These are phyloP conservation scores for Eristalis intricaria DNA, from an alignment of 2,888 invertebrate species.

Conservation along the genomic window DNA sequence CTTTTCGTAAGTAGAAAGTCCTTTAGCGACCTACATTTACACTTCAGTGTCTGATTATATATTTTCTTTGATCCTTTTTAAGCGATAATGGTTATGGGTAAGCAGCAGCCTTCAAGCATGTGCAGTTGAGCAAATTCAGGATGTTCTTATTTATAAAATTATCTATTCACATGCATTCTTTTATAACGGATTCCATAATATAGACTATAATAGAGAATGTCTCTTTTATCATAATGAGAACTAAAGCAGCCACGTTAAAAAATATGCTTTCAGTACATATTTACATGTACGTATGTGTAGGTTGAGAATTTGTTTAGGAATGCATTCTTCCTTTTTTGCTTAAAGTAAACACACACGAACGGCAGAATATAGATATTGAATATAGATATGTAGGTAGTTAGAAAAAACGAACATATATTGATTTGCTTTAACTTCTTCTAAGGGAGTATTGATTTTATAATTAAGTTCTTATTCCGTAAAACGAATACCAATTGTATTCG, in stretches of 20 bases:
- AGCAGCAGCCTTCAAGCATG: background rate
- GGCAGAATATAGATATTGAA: no score
- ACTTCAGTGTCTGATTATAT: conserved; percentile 26
- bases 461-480: background rate
- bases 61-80: conserved; percentile 51
- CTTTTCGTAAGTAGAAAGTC: background rate
- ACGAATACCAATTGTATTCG: no score
- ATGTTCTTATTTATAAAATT: background rate
- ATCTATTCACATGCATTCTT: background rate
- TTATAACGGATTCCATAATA: background rate
- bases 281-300: background rate
- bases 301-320: background rate
- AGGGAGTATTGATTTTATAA: background rate
- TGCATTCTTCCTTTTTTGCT: background rate
- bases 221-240: background rate
- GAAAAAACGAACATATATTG: background rate
- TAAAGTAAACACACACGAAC: no score
- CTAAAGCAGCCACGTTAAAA: background rate
- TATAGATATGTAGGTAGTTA: background rate
- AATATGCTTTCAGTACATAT: background rate
- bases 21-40: conserved; percentile 10
- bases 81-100: background rate
- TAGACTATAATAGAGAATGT: background rate
- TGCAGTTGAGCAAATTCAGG: background rate
- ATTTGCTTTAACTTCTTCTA: background rate